These are phyloP conservation scores for Balaeniceps rex DNA, from an alignment of 2,113 vertebrate species.

Conservation along the genomic window DNA sequence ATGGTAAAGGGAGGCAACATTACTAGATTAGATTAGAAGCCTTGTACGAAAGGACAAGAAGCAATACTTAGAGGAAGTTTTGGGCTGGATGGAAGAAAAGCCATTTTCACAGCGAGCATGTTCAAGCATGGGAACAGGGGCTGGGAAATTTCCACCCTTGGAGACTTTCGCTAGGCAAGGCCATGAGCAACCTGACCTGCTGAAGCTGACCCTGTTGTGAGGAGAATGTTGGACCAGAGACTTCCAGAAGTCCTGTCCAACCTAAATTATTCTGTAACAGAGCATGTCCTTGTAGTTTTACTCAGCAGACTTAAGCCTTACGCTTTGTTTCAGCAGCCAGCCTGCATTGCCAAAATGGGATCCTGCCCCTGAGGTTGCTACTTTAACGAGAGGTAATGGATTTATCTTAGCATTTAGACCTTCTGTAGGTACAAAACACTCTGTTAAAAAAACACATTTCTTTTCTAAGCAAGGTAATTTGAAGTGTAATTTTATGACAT, in stretches of 20 bases:
- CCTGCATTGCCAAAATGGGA: not conserved
- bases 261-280: not conserved
- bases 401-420: not conserved
- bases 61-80: not conserved
- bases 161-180: not conserved
- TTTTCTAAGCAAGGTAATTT: not conserved
- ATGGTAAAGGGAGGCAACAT: not conserved
- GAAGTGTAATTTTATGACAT: not conserved
- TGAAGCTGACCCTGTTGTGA: not conserved
- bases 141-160: not conserved
- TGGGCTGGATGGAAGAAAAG: not conserved
- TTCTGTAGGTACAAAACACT: not conserved
- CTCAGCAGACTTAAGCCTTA: not conserved
- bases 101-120: fast-evolving
- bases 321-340: not conserved
- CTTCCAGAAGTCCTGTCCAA: not conserved
- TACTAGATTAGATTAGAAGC: not conserved
- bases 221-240: not conserved
- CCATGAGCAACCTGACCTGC: not conserved
- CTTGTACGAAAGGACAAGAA: not conserved
- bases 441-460: not conserved
- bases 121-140: not conserved
- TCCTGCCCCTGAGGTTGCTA: not conserved
- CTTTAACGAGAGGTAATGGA: not conserved
- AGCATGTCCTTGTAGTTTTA: not conserved